phyloP scores from a whole-genome alignment of 2,888 invertebrate species.

The Synanthedon myopaeformis region DNA sequence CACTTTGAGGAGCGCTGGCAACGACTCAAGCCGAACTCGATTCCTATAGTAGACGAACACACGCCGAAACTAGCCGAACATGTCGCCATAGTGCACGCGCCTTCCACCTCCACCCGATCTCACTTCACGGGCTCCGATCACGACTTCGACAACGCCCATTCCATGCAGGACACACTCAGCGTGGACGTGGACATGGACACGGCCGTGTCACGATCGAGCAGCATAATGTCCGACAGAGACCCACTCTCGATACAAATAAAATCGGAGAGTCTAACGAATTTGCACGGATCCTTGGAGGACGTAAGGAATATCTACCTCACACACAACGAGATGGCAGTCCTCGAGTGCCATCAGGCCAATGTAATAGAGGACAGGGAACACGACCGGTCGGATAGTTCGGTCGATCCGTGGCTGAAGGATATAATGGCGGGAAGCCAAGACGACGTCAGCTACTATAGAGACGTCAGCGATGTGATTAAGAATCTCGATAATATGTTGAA shows the following conservation, averaged over 20 bases:
- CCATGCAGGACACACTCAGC: slow-evolving; percentile 38
- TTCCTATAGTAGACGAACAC: slow-evolving; percentile 70
- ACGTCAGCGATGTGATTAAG: slow-evolving; percentile 73
- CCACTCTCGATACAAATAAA: slow-evolving; percentile 48
- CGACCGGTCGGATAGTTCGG: slow-evolving; percentile 51
- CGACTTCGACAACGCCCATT: slow-evolving; percentile 31
- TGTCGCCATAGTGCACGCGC: slow-evolving; percentile 53
- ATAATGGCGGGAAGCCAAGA: slow-evolving; percentile 70
- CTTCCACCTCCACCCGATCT: slow-evolving; percentile 38
- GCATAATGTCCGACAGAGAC: slow-evolving; percentile 56
- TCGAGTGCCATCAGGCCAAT: slow-evolving; percentile 57
- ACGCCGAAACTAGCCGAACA: slow-evolving; percentile 16
- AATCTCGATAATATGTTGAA: slow-evolving; percentile 74
- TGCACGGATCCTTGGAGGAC: slow-evolving; percentile 78
- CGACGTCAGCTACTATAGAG: slow-evolving; percentile 71
- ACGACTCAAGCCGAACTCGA: slow-evolving; percentile 74
- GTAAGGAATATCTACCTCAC: slow-evolving; percentile 60
- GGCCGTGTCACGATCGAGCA: slow-evolving; percentile 50
- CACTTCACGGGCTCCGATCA: slow-evolving; percentile 45
- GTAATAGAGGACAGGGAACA: slow-evolving; percentile 38
- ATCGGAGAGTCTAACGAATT: slow-evolving; percentile 72
- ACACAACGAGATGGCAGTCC: slow-evolving; percentile 47
- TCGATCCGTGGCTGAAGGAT: slow-evolving; percentile 73
- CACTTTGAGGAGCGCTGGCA: slow-evolving; percentile 84
- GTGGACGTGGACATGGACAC: slow-evolving; percentile 47